Evolutionary conservation across 2,797 vertebrate species (phyloP).

Genomic region (Lagorchestes hirsutus): DNA sequence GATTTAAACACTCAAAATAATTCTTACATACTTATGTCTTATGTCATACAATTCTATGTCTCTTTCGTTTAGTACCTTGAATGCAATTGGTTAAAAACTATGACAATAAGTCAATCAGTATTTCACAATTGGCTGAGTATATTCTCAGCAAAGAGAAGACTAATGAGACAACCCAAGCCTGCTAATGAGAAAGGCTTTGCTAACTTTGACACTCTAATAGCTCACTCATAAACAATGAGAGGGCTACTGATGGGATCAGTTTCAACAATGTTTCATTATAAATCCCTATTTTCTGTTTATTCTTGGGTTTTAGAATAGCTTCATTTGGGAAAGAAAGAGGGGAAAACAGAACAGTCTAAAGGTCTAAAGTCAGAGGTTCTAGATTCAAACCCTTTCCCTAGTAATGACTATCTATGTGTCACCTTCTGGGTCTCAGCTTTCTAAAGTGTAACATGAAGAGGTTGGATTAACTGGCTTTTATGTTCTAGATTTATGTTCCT

Average conservation of each 20-base stretch:
- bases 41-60: background rate
- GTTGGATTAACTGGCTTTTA: background rate
- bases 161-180: constrained; percentile 2
- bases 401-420: background rate
- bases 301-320: constrained; percentile 8
- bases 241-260: background rate
- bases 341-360: background rate
- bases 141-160: constrained; percentile 31
- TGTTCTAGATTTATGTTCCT: background rate
- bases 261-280: background rate
- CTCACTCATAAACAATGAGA: background rate
- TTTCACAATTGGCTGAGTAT: constrained; percentile 11
- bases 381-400: background rate
- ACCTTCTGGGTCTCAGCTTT: background rate
- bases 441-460: background rate
- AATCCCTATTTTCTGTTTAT: constrained; percentile 18
- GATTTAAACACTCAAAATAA: background rate
- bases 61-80: background rate
- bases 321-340: constrained; percentile 11
- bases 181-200: constrained; percentile 41
- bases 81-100: background rate
- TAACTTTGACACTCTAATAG: constrained; percentile 26
- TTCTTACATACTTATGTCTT: background rate
- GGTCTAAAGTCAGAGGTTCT: background rate
- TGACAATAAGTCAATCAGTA: constrained; percentile 1